Percentiles rank a stretch among this genome's conserved stretches.
Evolutionary conservation across 2,113 vertebrate species (phyloP).

Genomic region (Cyphomyrus discorhynchus): DNA sequence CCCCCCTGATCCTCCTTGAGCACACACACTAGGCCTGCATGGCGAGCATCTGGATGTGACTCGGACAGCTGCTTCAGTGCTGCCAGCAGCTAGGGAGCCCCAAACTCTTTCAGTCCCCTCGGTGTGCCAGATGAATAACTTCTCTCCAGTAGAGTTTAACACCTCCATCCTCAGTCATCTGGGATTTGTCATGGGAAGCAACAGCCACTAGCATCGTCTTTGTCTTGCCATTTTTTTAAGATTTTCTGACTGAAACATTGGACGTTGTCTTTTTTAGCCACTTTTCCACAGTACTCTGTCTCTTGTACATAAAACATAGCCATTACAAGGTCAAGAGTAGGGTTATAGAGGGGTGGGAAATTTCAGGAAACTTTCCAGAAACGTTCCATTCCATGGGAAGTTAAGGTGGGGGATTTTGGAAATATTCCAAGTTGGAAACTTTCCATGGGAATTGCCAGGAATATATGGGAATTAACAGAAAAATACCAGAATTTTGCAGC

Average conservation of each 20-base stretch:
- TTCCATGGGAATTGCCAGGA: not conserved
- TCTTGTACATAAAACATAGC: not conserved
- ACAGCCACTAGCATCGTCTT: not conserved
- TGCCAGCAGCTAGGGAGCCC: not conserved
- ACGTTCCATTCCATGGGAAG: not conserved
- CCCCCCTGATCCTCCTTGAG: too few relatives aligned
- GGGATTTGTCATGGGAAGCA: not conserved
- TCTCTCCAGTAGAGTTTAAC: not conserved
- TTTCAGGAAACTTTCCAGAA: not conserved
- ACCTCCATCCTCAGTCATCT: not conserved
- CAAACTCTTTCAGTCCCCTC: not conserved
- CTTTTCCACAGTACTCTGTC: not conserved
- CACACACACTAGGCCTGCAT: not conserved
- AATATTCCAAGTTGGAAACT: not conserved
- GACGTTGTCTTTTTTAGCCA: not conserved
- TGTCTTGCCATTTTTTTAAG: not conserved
- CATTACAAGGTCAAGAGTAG: not conserved
- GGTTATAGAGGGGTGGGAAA: not conserved
- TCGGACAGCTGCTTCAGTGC: not conserved
- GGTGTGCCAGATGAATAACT: not conserved
- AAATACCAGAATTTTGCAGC: not conserved
- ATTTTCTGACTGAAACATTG: not conserved
- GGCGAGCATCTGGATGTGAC: constrained; percentile 6
- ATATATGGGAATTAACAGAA: not conserved
- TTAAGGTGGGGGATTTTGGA: not conserved